Conservation (phyloP, 92 coral and sea anemone species). For the Parazoanthus atlanticus region DNA sequence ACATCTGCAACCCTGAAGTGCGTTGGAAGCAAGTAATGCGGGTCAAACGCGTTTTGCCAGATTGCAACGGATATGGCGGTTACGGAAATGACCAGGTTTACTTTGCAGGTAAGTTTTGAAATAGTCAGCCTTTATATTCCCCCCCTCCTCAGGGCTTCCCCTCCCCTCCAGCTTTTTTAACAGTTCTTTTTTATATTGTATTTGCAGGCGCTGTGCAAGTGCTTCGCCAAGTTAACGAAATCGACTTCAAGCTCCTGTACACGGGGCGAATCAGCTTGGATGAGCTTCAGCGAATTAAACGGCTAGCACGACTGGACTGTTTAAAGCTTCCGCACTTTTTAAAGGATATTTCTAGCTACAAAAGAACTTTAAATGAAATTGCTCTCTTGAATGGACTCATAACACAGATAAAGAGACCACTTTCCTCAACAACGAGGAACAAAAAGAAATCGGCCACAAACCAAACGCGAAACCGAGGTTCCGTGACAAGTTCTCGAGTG, state of each 20-base stretch:
- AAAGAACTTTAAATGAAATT: conserved; percentile 79
- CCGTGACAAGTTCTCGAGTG: conserved; percentile 39
- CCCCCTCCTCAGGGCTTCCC: neutral
- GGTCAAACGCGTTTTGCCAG: conserved; percentile 80
- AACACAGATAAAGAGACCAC: conserved; percentile 72
- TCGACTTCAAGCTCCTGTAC: conserved; percentile 91
- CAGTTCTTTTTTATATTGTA: neutral
- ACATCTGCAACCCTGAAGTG: conserved; percentile 87
- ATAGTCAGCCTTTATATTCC: neutral
- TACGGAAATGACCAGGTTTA: conserved; percentile 94
- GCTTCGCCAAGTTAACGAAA: conserved; percentile 90
- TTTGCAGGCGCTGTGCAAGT: conserved; percentile 84
- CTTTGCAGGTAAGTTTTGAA: conserved; percentile 75
- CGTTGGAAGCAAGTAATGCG: conserved; percentile 96
- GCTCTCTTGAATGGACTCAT: conserved; percentile 84
- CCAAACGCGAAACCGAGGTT: conserved; percentile 49
- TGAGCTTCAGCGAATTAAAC: conserved; percentile 78
- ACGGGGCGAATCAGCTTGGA: conserved; percentile 89
- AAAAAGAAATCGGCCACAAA: conserved; percentile 48
- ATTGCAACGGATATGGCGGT: conserved; percentile 90
- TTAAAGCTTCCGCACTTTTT: conserved; percentile 85
- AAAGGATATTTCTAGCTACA: conserved; percentile 71
- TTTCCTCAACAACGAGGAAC: conserved; percentile 51
- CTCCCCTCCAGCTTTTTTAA: neutral
- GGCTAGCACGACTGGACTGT: conserved; percentile 84